Evolutionary conservation across 2,797 vertebrate species (phyloP).

Genomic region (Lacerta bilineata): DNA sequence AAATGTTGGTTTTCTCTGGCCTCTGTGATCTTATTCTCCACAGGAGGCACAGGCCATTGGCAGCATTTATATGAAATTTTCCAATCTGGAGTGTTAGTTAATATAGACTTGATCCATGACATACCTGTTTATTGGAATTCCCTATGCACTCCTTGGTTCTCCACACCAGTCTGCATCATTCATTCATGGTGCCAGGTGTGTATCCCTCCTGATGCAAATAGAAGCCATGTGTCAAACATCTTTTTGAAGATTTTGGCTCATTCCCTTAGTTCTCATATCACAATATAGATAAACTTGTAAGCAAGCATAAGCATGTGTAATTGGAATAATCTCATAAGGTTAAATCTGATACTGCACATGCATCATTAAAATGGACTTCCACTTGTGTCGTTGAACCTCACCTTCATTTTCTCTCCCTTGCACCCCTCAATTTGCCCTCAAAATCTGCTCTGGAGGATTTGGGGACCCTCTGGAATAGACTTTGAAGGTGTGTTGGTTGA

Average conservation of each 20-base stretch:
- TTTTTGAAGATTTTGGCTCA: not conserved
- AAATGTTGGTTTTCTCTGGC: not conserved
- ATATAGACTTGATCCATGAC: not conserved
- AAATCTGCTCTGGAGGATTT: no score
- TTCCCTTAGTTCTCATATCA: not conserved
- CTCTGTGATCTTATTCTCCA: not conserved
- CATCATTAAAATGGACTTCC: no score
- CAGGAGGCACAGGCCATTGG: not conserved
- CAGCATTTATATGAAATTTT: not conserved
- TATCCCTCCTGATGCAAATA: not conserved
- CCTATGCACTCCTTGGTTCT: not conserved
- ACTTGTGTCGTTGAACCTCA: no score
- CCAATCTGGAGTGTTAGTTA: not conserved
- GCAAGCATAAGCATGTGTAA: not conserved
- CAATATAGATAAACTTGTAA: not conserved
- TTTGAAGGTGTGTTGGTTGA: no score
- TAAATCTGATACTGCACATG: no score
- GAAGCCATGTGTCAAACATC: not conserved
- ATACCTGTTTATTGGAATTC: conserved; percentile 7
- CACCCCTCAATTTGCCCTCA: no score
- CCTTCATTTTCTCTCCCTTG: no score
- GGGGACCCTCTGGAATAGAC: no score
- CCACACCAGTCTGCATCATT: not conserved
- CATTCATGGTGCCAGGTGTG: not conserved
- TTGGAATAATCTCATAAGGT: not conserved